phyloP scores from a whole-genome alignment of 2,888 invertebrate species.

The Amiota minor region DNA sequence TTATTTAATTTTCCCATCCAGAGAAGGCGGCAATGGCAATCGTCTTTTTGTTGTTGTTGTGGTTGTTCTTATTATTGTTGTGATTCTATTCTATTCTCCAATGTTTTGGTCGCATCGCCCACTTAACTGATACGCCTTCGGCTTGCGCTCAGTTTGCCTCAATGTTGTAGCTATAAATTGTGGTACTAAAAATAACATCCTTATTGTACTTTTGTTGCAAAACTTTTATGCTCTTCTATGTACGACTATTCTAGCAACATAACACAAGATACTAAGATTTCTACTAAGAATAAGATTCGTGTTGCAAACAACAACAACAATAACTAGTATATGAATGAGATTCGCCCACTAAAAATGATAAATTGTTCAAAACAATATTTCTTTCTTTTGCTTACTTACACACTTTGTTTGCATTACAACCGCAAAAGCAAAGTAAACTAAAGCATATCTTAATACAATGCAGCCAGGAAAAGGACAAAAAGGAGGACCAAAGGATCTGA shows the following conservation, averaged over 20 bases:
- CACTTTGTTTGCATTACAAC: not conserved
- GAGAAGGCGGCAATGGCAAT: too few species aligned
- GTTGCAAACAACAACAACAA: conserved; percentile 16
- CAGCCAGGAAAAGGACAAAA: not conserved
- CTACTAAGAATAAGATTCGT: conserved; percentile 6
- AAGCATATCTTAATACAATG: not conserved
- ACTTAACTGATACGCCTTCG: not conserved
- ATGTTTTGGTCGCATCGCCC: not conserved
- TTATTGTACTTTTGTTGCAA: conserved; percentile 25
- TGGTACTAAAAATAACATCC: conserved; percentile 31
- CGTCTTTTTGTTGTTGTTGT: not conserved
- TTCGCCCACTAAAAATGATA: conserved; percentile 25
- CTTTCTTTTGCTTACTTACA: conserved; percentile 13
- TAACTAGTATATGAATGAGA: conserved; percentile 9
- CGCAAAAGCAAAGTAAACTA: not conserved
- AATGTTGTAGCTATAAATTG: conserved; percentile 27
- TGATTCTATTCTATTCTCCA: not conserved
- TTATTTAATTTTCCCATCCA: conserved; percentile 22
- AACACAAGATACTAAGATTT: conserved; percentile 8
- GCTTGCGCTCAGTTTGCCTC: not conserved
- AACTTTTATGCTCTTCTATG: conserved; percentile 1
- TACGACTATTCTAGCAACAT: not conserved
- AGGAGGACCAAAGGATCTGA: not conserved
- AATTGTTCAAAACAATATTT: conserved; percentile 28
- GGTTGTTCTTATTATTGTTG: not conserved